phyloP scores from a whole-genome alignment of 2,113 vertebrate species.

The Pachycephala philippinensis region DNA sequence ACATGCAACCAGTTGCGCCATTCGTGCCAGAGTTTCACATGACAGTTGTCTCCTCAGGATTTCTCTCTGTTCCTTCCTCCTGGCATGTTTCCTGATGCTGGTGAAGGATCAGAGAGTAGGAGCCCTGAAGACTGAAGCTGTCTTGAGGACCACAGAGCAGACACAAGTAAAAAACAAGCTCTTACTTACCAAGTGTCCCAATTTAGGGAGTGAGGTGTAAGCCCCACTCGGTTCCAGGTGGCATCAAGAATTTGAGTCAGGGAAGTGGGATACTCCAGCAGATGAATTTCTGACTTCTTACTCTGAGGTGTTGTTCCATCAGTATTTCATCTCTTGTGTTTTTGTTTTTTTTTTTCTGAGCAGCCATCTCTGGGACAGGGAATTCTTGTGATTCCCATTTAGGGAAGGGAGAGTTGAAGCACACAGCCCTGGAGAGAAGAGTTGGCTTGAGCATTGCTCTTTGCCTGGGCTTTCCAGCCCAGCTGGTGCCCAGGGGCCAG shows the following conservation, averaged over 20 bases:
- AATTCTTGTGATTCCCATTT: background rate
- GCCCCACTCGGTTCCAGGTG: rapidly evolving
- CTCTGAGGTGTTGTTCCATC: background rate
- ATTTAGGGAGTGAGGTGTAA: background rate
- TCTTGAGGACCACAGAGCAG: background rate
- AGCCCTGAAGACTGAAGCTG: background rate
- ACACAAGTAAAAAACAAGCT: background rate
- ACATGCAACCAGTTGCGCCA: background rate
- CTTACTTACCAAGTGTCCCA: background rate
- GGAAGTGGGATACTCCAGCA: background rate
- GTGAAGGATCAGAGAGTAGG: background rate
- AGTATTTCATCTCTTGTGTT: background rate
- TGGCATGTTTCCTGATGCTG: background rate
- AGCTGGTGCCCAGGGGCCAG: background rate
- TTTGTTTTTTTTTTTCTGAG: background rate
- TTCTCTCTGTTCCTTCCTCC: background rate
- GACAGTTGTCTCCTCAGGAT: background rate
- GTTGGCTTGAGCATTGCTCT: background rate
- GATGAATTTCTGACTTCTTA: background rate
- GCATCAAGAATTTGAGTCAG: background rate
- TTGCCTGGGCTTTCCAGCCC: background rate
- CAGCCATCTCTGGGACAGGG: background rate
- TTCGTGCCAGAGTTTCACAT: background rate
- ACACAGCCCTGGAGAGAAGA: background rate
- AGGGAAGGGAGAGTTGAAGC: background rate